Conservation (phyloP, 2,797 vertebrate genomes). For the Florisuga fusca region DNA sequence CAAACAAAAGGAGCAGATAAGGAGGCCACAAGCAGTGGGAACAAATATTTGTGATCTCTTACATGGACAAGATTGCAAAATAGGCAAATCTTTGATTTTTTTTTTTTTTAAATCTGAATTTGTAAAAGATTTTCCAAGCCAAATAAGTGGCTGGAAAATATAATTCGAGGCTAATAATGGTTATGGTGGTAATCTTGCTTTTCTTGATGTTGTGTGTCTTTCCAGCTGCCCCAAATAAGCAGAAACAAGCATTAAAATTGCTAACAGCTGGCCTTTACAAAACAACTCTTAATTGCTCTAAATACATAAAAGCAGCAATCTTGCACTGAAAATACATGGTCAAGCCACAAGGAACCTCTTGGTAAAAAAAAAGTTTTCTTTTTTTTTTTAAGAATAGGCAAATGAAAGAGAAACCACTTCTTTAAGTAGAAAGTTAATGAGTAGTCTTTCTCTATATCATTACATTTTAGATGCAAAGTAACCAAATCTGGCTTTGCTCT, state of each 20-base stretch:
- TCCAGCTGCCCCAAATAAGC: slow-evolving; percentile 4
- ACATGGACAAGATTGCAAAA: neutral
- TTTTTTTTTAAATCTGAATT: neutral
- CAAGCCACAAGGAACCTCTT: neutral
- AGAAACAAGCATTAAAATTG: neutral
- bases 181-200: neutral
- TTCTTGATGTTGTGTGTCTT: neutral
- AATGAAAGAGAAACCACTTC: neutral
- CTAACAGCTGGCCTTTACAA: neutral
- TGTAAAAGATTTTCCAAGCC: neutral
- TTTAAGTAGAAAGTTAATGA: slow-evolving; percentile 23
- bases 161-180: neutral
- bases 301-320: neutral
- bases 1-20: neutral
- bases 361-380: neutral
- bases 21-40: neutral
- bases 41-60: neutral
- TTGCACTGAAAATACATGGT: neutral
- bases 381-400: neutral
- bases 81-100: neutral
- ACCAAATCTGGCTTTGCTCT: neutral
- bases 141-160: neutral
- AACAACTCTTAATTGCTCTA: slow-evolving; percentile 19
- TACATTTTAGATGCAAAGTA: neutral
- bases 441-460: neutral